These are phyloP conservation scores for Drosophila tanythrix DNA, from an alignment of 2,888 invertebrate genomes.

Conservation along the genomic window DNA sequence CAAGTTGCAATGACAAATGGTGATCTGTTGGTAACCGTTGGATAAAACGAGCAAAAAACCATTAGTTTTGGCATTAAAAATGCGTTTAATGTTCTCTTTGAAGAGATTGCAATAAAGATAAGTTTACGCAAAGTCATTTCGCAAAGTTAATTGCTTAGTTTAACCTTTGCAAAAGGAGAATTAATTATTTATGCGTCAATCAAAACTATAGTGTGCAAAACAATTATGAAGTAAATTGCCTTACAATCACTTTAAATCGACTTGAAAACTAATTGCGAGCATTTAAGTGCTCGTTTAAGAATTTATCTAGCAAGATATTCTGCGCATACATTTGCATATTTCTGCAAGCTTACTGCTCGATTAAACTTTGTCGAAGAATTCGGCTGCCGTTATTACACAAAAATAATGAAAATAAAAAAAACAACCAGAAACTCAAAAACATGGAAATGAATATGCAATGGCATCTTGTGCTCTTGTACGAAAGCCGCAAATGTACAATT, in stretches of 20 bases:
- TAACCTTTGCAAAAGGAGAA: not conserved
- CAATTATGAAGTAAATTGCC: not conserved
- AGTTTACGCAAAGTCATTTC: not conserved
- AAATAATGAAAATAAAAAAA: not conserved
- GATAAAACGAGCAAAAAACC: constrained; percentile 6
- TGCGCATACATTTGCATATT: constrained; percentile 55
- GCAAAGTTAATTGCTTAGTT: not conserved
- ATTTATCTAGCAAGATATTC: constrained; percentile 1
- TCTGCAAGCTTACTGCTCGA: constrained; percentile 46
- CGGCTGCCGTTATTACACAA: constrained; percentile 6
- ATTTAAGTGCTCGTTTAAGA: constrained; percentile 8
- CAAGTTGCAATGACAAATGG: constrained; percentile 91
- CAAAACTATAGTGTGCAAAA: not conserved
- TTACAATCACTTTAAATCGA: constrained; percentile 3
- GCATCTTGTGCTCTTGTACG: constrained; percentile 45
- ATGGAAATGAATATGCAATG: constrained; percentile 77
- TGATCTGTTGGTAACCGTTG: constrained; percentile 86
- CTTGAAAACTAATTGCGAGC: constrained; percentile 3
- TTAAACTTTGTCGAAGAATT: constrained; percentile 53
- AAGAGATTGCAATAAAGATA: not conserved
- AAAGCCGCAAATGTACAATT: constrained; percentile 74
- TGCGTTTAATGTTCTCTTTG: not conserved
- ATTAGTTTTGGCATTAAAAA: not conserved
- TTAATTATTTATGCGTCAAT: not conserved
- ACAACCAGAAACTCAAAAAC: constrained; percentile 49